phyloP scores from a whole-genome alignment of 1,140 invertebrate species.

The Microplitis demolitor region DNA sequence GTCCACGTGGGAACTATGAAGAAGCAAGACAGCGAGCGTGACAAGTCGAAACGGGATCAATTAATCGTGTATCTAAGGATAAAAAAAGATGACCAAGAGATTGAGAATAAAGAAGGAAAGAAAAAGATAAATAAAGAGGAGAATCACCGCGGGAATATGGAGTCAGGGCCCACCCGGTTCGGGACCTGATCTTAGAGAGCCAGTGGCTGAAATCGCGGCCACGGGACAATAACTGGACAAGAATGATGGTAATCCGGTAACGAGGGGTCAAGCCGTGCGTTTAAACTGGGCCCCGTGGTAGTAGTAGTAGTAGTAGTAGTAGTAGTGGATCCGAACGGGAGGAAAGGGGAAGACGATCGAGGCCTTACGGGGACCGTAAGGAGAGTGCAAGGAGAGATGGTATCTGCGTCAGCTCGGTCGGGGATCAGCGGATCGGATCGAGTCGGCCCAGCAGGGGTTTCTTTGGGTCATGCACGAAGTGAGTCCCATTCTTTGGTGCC shows the following conservation, averaged over 20 bases:
- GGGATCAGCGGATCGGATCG: constrained; percentile 55
- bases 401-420: constrained; percentile 54
- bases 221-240: constrained; percentile 24
- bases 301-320: neutral
- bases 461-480: constrained; percentile 55
- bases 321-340: too few species aligned
- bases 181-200: neutral
- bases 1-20: constrained; percentile 3
- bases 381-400: constrained; percentile 51
- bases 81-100: neutral
- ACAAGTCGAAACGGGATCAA: constrained; percentile 20
- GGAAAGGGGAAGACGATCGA: neutral
- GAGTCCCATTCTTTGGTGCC: constrained; percentile 50
- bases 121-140: constrained; percentile 19
- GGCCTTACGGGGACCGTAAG: constrained; percentile 6
- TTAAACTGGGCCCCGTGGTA: neutral
- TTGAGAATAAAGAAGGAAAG: constrained; percentile 5
- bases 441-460: constrained; percentile 53
- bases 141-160: constrained; percentile 15
- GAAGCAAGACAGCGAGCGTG: constrained; percentile 5
- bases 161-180: constrained; percentile 15
- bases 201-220: constrained; percentile 23
- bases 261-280: constrained; percentile 21
- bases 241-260: constrained; percentile 29
- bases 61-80: constrained; percentile 16